Percentiles rank a stretch among this genome's conserved stretches.
phyloP scores from a whole-genome alignment of 2,797 vertebrate species.

The Squalus acanthias region DNA sequence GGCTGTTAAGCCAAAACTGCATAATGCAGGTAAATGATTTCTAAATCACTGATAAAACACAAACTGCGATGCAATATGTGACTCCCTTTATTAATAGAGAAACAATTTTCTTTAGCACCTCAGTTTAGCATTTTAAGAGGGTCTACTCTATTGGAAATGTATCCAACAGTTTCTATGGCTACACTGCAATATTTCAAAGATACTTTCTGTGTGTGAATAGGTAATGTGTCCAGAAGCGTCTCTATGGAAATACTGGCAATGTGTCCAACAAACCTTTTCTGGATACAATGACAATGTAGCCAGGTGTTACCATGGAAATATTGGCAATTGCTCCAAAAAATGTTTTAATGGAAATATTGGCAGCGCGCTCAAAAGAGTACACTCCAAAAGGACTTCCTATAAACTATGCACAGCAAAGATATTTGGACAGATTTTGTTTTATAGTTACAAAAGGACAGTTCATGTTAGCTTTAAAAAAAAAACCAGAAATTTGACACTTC shows the following conservation, averaged over 20 bases:
- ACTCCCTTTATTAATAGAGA: not conserved
- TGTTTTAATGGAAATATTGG: conserved; percentile 27
- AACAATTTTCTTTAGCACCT: not conserved
- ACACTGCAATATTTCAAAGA: conserved; percentile 21
- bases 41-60: not conserved
- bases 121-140: not conserved
- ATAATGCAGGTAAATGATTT: not conserved
- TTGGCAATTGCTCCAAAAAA: conserved; percentile 10
- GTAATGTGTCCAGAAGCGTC: conserved; percentile 8
- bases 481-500: not conserved
- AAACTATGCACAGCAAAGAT: not conserved
- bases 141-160: not conserved
- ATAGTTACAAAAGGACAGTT: not conserved
- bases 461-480: not conserved
- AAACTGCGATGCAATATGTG: not conserved
- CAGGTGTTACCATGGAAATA: conserved; percentile 36
- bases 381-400: conserved; percentile 9
- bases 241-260: conserved; percentile 27
- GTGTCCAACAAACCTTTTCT: conserved; percentile 14
- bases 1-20: not conserved
- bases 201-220: not conserved
- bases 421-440: conserved; percentile 2
- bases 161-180: conserved; percentile 20
- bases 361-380: not conserved
- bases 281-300: not conserved